A percentile compares a stretch with the other conserved stretches of the same genome.
Evolutionary conservation across 1,140 invertebrate genomes (phyloP).

Genomic region (Macrobrachium rosenbergii): DNA sequence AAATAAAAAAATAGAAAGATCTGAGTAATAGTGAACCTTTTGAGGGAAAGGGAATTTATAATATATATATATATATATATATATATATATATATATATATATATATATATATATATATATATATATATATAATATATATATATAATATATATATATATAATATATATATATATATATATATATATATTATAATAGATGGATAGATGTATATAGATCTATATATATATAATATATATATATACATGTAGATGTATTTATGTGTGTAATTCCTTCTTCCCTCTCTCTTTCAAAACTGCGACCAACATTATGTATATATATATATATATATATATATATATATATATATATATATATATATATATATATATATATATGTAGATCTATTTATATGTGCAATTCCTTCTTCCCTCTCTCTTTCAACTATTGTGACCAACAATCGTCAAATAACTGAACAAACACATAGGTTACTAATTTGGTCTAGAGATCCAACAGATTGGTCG

Average conservation of each 20-base stretch:
- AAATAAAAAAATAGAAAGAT: too few relatives aligned
- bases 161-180: neutral
- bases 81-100: too few relatives aligned
- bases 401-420: too few relatives aligned
- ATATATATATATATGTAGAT: neutral
- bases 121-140: too few relatives aligned
- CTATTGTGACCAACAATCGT: neutral
- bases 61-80: too few relatives aligned
- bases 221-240: neutral
- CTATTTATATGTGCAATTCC: too few relatives aligned
- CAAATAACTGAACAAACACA: too few relatives aligned
- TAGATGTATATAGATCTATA: neutral
- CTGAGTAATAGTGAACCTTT: too few relatives aligned
- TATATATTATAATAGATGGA: neutral
- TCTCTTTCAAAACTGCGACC: too few relatives aligned
- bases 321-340: neutral
- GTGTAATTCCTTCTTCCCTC: neutral
- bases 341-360: neutral
- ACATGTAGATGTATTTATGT: constrained; percentile 2
- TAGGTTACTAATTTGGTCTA: neutral
- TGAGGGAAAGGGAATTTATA: too few relatives aligned
- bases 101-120: too few relatives aligned
- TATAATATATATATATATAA: neutral
- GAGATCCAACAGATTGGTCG: neutral
- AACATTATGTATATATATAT: constrained; percentile 12